A percentile compares a stretch with the other conserved stretches of the same genome.
phyloP scores from a whole-genome alignment of 2,888 invertebrate species.

The Eulithis testata region DNA sequence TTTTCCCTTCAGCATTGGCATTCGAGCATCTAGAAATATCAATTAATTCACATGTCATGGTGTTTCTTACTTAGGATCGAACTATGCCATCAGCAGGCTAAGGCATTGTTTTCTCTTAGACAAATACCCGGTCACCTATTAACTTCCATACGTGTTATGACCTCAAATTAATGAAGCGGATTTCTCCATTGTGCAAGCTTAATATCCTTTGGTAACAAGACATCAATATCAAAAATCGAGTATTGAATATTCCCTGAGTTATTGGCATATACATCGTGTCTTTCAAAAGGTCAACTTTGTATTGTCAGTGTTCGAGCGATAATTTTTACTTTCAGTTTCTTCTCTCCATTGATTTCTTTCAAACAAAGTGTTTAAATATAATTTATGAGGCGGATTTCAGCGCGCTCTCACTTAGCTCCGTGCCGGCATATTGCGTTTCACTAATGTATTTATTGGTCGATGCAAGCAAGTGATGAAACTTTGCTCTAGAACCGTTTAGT shows the following conservation, averaged over 20 bases:
- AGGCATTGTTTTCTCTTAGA: too few relatives aligned
- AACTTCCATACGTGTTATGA: not conserved
- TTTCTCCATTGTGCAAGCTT: conserved; percentile 32
- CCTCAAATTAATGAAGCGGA: conserved; percentile 21
- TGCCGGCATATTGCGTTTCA: conserved; percentile 15
- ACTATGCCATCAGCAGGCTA: too few relatives aligned
- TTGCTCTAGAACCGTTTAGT: conserved; percentile 19
- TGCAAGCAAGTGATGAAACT: conserved; percentile 20
- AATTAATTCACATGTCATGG: too few relatives aligned
- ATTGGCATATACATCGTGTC: conserved; percentile 52
- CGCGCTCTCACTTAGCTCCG: conserved; percentile 36
- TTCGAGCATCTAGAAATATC: too few relatives aligned
- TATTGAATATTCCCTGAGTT: conserved; percentile 60
- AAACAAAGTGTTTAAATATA: conserved; percentile 40
- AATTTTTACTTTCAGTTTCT: conserved; percentile 51
- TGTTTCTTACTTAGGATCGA: too few relatives aligned
- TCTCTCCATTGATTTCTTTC: conserved; percentile 44
- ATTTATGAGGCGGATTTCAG: conserved; percentile 40
- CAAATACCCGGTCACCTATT: conserved; percentile 1
- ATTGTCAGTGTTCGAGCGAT: conserved; percentile 55
- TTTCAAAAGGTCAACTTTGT: conserved; percentile 57
- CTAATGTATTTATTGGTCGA: conserved; percentile 26
- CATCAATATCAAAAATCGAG: conserved; percentile 41
- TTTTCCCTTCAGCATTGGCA: too few relatives aligned
- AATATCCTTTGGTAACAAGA: conserved; percentile 35